phyloP scores from a whole-genome alignment of 1,140 invertebrate genomes.

The Stenopsyche tienmushanensis region DNA sequence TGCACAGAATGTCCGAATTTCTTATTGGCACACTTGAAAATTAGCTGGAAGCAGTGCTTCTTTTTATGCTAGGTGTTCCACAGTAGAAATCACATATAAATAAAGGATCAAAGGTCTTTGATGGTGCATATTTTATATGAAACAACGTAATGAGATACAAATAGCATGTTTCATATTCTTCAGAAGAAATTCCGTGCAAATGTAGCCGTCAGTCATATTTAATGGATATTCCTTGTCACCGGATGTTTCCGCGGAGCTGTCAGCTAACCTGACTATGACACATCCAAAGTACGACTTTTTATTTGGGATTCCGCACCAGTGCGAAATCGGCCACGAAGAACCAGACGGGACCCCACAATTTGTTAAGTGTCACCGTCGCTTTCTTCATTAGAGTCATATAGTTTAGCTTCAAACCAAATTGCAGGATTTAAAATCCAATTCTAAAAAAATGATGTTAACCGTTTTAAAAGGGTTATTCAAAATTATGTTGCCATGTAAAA shows the following conservation, averaged over 20 bases:
- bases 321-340: not conserved
- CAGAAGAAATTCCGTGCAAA: conserved; percentile 1
- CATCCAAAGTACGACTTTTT: not conserved
- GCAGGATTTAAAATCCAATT: too few relatives aligned
- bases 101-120: not conserved
- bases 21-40: too few relatives aligned
- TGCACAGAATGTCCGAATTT: too few relatives aligned
- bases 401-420: too few relatives aligned
- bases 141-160: not conserved
- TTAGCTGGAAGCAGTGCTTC: too few relatives aligned
- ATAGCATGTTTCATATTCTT: not conserved
- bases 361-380: too few relatives aligned
- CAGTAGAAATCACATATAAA: too few relatives aligned
- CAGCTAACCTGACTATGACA: not conserved
- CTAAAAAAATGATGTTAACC: too few relatives aligned
- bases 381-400: too few relatives aligned
- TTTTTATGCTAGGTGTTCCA: too few relatives aligned
- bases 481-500: too few relatives aligned
- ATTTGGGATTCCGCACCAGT: not conserved
- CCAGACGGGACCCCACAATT: not conserved
- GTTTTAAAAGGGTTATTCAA: too few relatives aligned
- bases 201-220: conserved; percentile 10
- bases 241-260: conserved; percentile 11
- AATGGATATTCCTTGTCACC: conserved; percentile 9
- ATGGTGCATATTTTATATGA: not conserved